These are phyloP conservation scores for Daubentonia madagascariensis DNA, from an alignment of 2,113 vertebrate species.

Conservation along the genomic window DNA sequence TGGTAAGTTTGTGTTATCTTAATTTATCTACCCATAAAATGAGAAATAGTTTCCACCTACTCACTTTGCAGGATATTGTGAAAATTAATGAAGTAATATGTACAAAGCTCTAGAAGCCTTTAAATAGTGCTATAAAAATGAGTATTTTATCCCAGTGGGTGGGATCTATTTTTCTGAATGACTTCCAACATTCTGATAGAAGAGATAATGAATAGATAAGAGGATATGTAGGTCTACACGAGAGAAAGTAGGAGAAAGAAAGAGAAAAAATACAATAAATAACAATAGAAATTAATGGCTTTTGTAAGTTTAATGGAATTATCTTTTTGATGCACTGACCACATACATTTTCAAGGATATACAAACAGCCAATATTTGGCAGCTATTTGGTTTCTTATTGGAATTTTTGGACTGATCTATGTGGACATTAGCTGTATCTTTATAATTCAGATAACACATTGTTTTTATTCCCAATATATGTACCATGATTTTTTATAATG, in stretches of 20 bases:
- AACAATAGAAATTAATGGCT: background rate
- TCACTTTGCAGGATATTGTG: constrained; percentile 30
- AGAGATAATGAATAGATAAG: background rate
- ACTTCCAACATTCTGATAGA: background rate
- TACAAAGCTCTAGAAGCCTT: constrained; percentile 20
- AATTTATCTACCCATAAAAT: constrained; percentile 34
- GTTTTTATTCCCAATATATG: background rate
- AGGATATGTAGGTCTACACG: background rate
- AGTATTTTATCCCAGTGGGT: constrained; percentile 27
- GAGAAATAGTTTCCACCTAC: constrained; percentile 37
- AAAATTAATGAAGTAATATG: constrained; percentile 53
- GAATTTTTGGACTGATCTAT: background rate
- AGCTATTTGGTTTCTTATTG: background rate
- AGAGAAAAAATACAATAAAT: background rate
- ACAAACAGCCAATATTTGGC: background rate
- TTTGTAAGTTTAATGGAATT: background rate
- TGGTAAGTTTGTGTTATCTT: background rate
- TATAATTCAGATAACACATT: background rate
- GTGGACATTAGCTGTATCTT: background rate
- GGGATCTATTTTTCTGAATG: background rate
- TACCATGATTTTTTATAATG: background rate
- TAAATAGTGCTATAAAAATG: constrained; percentile 50
- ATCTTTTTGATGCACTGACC: background rate
- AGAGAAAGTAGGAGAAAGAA: background rate
- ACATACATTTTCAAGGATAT: background rate